Conservation (phyloP, 2,797 vertebrate genomes). For the Eremophila alpestris region DNA sequence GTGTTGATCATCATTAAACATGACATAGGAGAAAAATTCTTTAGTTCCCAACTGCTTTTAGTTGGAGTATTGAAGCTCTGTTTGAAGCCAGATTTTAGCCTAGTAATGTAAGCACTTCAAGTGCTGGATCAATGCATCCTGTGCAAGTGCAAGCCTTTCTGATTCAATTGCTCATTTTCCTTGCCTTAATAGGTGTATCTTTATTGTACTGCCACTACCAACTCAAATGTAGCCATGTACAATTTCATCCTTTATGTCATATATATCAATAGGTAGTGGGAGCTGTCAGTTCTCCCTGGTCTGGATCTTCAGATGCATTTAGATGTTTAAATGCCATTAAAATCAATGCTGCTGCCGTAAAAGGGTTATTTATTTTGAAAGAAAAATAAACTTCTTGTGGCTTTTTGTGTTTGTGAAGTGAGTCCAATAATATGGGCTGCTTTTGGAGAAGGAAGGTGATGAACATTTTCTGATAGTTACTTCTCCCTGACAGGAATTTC, state of each 20-base stretch:
- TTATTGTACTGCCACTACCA: background rate
- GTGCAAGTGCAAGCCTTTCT: background rate
- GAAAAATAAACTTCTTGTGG: background rate
- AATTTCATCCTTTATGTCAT: background rate
- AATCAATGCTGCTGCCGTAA: background rate
- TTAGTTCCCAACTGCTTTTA: background rate
- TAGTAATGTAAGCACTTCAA: background rate
- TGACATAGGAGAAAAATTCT: background rate
- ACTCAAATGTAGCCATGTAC: background rate
- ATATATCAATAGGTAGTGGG: background rate
- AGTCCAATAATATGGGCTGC: background rate
- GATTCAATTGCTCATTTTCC: conserved; percentile 15
- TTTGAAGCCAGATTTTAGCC: conserved; percentile 11
- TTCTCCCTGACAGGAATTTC: background rate
- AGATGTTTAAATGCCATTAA: conserved; percentile 14
- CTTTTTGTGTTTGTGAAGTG: background rate
- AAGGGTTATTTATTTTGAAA: background rate
- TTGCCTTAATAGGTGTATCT: background rate
- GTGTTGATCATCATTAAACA: background rate
- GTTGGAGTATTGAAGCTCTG: background rate
- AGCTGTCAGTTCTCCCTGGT: background rate
- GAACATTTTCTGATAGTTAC: background rate
- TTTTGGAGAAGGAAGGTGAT: background rate
- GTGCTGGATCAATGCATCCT: conserved; percentile 8
- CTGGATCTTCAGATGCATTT: background rate